Evolutionary conservation across 2,113 vertebrate genomes (phyloP).

Genomic region (Scartelaos histophorus): DNA sequence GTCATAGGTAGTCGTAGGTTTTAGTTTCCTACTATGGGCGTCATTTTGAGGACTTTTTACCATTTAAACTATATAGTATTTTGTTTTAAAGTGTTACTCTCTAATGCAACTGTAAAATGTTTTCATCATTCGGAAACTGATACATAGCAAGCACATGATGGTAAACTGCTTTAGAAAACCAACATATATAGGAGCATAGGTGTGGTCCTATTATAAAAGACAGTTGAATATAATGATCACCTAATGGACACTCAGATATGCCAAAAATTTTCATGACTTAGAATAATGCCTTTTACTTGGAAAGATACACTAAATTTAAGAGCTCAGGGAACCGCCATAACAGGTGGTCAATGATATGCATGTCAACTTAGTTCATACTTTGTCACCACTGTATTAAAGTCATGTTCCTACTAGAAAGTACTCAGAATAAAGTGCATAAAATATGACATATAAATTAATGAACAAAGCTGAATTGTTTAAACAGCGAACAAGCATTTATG

Average conservation of each 20-base stretch:
- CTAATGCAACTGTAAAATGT: no score
- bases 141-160: not conserved
- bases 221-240: not conserved
- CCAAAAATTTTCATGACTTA: not conserved
- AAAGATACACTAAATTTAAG: not conserved
- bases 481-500: conserved; percentile 59
- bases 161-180: conserved; percentile 53
- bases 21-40: no score
- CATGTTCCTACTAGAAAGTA: conserved; percentile 32
- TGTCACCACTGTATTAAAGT: conserved; percentile 16
- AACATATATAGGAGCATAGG: conserved; percentile 41
- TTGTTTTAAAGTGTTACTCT: no score
- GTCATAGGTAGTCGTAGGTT: not conserved
- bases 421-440: conserved; percentile 70
- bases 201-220: not conserved
- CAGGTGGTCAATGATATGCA: not conserved
- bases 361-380: not conserved
- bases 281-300: not conserved
- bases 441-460: conserved; percentile 77
- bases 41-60: no score
- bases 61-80: no score
- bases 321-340: not conserved
- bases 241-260: not conserved
- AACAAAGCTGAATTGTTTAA: conserved; percentile 78
- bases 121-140: no score